A percentile compares a stretch with the other conserved stretches of the same genome.
phyloP scores from a whole-genome alignment of 2,113 vertebrate genomes.

The Montifringilla adamsi region DNA sequence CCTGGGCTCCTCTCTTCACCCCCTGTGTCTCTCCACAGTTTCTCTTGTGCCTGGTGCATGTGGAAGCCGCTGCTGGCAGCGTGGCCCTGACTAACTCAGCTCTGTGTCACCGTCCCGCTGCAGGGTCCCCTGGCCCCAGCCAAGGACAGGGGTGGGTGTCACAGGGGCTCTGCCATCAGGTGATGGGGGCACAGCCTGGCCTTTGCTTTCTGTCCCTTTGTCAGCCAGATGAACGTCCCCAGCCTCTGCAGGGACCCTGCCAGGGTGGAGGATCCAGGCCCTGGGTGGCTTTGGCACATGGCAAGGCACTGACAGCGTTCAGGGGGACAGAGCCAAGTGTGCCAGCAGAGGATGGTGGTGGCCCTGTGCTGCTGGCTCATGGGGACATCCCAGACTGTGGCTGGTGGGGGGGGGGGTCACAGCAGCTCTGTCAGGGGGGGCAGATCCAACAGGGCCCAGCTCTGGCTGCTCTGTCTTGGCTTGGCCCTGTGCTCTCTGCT shows the following conservation, averaged over 20 bases:
- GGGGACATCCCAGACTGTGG: too few species aligned
- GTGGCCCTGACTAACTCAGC: conserved; percentile 18
- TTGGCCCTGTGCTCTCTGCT: background rate
- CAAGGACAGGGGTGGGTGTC: background rate
- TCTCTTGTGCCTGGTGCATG: conserved; percentile 35
- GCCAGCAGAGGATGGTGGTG: too few species aligned
- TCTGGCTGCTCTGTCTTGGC: background rate
- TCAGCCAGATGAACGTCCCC: accelerated
- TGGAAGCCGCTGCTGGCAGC: background rate
- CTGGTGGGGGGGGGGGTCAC: too few species aligned
- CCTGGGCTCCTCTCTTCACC: background rate
- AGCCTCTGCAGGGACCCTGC: background rate
- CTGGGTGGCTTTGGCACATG: background rate
- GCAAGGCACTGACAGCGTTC: accelerated
- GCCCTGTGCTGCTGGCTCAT: too few species aligned
- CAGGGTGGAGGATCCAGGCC: background rate
- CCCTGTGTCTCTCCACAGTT: conserved; percentile 27
- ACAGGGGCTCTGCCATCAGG: background rate
- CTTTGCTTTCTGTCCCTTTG: background rate
- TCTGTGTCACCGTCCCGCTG: background rate
- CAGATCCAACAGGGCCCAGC: background rate
- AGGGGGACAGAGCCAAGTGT: too few species aligned
- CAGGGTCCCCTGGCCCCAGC: background rate
- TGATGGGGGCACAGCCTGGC: background rate
- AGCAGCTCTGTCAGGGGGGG: too few species aligned